These are phyloP conservation scores for Netelia virgata DNA, from an alignment of 2,888 invertebrate species.

Conservation along the genomic window DNA sequence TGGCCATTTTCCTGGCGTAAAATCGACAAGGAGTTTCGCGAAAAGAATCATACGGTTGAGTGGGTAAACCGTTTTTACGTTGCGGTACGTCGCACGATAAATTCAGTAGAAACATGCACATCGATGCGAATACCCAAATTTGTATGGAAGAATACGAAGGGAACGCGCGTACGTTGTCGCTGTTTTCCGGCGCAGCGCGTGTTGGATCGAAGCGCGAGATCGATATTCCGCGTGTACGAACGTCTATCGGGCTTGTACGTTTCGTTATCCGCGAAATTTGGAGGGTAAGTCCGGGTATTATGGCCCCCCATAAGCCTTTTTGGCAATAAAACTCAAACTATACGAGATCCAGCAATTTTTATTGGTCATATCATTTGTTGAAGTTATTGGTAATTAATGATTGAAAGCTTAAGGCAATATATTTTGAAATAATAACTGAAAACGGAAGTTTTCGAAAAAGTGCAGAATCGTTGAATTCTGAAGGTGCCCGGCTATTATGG, in stretches of 20 bases:
- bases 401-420: no score
- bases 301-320: no score
- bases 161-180: neutral
- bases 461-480: no score
- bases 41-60: neutral
- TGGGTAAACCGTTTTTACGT: neutral
- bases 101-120: neutral
- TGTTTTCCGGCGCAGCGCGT: neutral
- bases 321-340: no score
- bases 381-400: no score
- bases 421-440: no score
- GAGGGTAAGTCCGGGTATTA: no score
- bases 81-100: neutral
- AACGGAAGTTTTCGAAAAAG: no score
- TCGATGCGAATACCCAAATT: neutral
- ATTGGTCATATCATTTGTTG: no score
- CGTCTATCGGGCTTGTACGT: neutral
- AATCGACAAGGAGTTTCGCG: neutral
- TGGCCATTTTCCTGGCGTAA: neutral
- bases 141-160: neutral
- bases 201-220: neutral
- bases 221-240: neutral
- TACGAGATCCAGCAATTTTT: no score
- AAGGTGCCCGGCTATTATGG: no score
- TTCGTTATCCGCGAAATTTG: no score